phyloP scores from a whole-genome alignment of 2,113 vertebrate species.

The Capricornis sumatraensis region DNA sequence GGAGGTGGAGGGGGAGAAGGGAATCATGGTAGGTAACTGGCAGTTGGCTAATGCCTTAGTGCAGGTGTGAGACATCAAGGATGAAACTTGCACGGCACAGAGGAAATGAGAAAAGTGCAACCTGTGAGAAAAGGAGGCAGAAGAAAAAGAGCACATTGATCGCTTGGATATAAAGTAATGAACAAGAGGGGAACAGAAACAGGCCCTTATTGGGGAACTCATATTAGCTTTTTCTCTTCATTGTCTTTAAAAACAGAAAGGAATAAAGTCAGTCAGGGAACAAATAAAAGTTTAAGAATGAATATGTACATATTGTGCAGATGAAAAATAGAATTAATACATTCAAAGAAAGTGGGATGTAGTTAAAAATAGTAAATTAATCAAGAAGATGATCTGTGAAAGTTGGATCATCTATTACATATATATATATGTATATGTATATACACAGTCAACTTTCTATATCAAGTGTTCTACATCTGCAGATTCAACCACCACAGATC shows the following conservation, averaged over 20 bases:
- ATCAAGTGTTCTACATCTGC: neutral
- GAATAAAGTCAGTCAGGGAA: neutral
- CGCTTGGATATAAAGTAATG: neutral
- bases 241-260: neutral
- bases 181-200: neutral
- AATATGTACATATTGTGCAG: neutral
- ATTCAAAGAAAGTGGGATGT: neutral
- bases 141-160: neutral
- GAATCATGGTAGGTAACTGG: neutral
- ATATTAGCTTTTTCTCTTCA: neutral
- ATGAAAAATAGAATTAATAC: neutral
- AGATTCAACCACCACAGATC: neutral
- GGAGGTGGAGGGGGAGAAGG: neutral
- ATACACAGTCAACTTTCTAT: neutral
- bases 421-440: neutral
- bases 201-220: neutral
- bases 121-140: neutral
- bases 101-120: neutral
- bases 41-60: neutral
- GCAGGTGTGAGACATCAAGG: neutral
- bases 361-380: neutral
- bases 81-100: neutral
- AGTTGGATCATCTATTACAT: neutral
- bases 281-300: neutral
- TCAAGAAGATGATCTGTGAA: neutral